Conservation (phyloP, 2,113 vertebrate genomes). For the Atractosteus spatula region DNA sequence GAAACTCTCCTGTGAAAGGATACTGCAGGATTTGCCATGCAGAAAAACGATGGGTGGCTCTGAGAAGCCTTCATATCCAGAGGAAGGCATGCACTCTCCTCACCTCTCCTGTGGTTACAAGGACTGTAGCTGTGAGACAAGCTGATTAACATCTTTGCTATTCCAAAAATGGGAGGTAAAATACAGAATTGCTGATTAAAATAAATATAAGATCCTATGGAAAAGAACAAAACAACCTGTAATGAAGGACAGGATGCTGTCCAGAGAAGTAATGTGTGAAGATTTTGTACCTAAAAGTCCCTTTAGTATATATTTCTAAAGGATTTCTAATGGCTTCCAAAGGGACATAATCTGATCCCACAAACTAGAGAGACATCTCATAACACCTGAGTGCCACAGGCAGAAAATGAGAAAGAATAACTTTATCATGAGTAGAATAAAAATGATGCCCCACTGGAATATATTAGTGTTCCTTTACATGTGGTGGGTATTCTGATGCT, state of each 20-base stretch:
- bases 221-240: too few species aligned
- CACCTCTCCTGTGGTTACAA: too few species aligned
- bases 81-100: too few species aligned
- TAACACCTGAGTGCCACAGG: conserved; percentile 53
- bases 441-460: conserved; percentile 70
- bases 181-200: too few species aligned
- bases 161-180: too few species aligned
- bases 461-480: conserved; percentile 68
- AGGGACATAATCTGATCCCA: conserved; percentile 51
- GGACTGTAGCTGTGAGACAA: too few species aligned
- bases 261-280: neutral
- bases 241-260: neutral
- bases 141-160: too few species aligned
- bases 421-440: conserved; percentile 69
- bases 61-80: too few species aligned
- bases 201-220: too few species aligned
- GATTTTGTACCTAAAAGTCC: conserved; percentile 37
- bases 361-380: conserved; percentile 56
- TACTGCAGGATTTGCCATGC: too few species aligned
- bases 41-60: too few species aligned
- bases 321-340: conserved; percentile 70
- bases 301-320: conserved; percentile 70
- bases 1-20: too few species aligned
- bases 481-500: conserved; percentile 46
- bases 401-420: conserved; percentile 45